These are phyloP conservation scores for Amblyopsis hoosieri DNA, from an alignment of 2,797 vertebrate genomes.

Conservation along the genomic window DNA sequence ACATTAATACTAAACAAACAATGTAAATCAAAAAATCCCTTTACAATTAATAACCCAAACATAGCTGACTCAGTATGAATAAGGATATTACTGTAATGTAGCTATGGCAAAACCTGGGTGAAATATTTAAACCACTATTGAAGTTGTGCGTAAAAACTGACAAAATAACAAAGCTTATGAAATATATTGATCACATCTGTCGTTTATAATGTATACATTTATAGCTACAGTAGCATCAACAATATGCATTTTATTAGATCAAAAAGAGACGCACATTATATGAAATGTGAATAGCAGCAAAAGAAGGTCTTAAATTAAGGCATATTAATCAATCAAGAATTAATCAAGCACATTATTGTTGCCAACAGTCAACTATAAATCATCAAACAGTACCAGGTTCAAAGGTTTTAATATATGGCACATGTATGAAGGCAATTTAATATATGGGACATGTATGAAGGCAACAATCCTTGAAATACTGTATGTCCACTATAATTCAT, in stretches of 20 bases:
- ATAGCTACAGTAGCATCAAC: conserved; percentile 5
- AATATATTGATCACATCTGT: conserved; percentile 2
- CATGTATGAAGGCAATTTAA: conserved; percentile 11
- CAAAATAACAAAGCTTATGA: conserved; percentile 17
- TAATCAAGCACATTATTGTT: conserved; percentile 33
- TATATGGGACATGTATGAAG: conserved; percentile 13
- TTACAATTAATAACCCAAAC: conserved; percentile 19
- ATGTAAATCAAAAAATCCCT: conserved; percentile 34
- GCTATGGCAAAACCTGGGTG: conserved; percentile 29
- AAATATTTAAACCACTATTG: conserved; percentile 16
- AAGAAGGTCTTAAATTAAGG: conserved; percentile 64
- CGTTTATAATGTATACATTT: background rate
- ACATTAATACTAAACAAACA: conserved; percentile 22
- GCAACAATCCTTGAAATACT: background rate
- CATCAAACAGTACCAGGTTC: conserved; percentile 9
- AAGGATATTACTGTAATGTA: background rate
- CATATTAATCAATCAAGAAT: conserved; percentile 41
- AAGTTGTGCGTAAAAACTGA: conserved; percentile 44
- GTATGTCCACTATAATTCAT: background rate
- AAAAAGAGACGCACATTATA: conserved; percentile 8
- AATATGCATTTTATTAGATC: conserved; percentile 5
- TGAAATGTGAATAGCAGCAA: conserved; percentile 60
- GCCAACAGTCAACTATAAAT: conserved; percentile 38
- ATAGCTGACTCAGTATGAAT: conserved; percentile 6
- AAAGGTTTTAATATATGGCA: conserved; percentile 3